Evolutionary conservation across 2,113 vertebrate species (phyloP).

Genomic region (Phyllostomus discolor): DNA sequence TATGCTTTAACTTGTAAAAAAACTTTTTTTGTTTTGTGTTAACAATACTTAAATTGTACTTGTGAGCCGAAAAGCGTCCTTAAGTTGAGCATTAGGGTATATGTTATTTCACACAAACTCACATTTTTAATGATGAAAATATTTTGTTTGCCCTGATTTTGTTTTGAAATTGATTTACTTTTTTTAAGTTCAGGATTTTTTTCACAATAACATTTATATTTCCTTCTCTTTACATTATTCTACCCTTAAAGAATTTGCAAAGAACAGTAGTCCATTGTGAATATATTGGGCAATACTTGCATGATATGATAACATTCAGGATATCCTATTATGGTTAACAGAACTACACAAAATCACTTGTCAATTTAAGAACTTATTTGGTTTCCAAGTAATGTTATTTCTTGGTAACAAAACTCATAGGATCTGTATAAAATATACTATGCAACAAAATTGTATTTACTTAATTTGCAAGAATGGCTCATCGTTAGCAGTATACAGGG

Average conservation of each 20-base stretch:
- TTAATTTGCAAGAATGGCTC: slow-evolving; percentile 10
- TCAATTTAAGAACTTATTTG: background rate
- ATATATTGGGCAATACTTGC: background rate
- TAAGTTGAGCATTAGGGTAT: background rate
- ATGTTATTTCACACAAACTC: background rate
- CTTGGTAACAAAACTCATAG: background rate
- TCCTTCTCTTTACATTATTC: background rate
- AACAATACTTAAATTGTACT: background rate
- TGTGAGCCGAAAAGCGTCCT: background rate
- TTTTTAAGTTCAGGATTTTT: background rate
- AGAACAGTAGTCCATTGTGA: background rate
- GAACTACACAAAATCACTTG: background rate
- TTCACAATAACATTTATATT: background rate
- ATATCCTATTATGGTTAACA: background rate
- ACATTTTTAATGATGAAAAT: background rate
- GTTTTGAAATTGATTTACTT: background rate
- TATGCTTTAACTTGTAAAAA: background rate
- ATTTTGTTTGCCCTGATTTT: slow-evolving; percentile 7
- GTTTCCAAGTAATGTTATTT: background rate
- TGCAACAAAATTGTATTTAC: background rate
- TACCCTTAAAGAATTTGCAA: background rate
- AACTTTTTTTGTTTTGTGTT: background rate
- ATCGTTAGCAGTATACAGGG: background rate
- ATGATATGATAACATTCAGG: background rate
- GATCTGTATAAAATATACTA: background rate